phyloP scores from a whole-genome alignment of 2,888 invertebrate genomes.

The Holacanthella duospinosa region DNA sequence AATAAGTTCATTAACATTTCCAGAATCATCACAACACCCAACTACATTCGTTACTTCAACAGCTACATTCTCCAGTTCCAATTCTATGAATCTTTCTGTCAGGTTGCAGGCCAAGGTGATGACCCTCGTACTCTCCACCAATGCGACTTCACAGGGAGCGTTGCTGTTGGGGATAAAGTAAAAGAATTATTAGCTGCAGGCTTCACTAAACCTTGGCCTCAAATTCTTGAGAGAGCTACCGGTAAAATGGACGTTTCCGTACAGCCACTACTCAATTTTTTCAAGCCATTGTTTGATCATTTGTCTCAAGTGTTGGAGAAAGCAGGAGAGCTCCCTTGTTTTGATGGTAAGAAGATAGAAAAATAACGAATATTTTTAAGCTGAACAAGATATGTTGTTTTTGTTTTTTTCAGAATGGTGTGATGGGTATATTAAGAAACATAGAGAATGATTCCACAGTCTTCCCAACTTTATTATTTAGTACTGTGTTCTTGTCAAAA shows the following conservation, averaged over 20 bases:
- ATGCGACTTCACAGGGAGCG: constrained; percentile 43
- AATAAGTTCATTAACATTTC: not conserved
- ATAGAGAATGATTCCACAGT: too few species aligned
- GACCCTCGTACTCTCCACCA: constrained; percentile 38
- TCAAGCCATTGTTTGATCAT: constrained; percentile 39
- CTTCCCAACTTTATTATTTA: too few species aligned
- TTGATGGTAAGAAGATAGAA: constrained; percentile 32
- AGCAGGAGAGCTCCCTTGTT: constrained; percentile 37
- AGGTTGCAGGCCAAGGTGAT: constrained; percentile 41
- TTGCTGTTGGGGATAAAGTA: constrained; percentile 41
- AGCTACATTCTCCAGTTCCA: constrained; percentile 45
- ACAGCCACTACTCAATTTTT: constrained; percentile 40
- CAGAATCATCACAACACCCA: not conserved
- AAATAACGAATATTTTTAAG: too few species aligned
- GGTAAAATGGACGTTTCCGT: constrained; percentile 41
- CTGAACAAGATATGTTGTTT: too few species aligned
- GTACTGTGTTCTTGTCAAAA: too few species aligned
- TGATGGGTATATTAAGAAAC: too few species aligned
- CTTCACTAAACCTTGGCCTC: constrained; percentile 42
- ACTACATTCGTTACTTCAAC: constrained; percentile 42
- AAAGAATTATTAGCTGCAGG: constrained; percentile 31
- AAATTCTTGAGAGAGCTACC: constrained; percentile 43
- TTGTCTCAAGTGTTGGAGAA: constrained; percentile 36
- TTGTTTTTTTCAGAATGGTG: too few species aligned
- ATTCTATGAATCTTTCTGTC: constrained; percentile 44